Conservation (phyloP, 2,797 vertebrate genomes). For the Ptychobarbus kaznakovi region DNA sequence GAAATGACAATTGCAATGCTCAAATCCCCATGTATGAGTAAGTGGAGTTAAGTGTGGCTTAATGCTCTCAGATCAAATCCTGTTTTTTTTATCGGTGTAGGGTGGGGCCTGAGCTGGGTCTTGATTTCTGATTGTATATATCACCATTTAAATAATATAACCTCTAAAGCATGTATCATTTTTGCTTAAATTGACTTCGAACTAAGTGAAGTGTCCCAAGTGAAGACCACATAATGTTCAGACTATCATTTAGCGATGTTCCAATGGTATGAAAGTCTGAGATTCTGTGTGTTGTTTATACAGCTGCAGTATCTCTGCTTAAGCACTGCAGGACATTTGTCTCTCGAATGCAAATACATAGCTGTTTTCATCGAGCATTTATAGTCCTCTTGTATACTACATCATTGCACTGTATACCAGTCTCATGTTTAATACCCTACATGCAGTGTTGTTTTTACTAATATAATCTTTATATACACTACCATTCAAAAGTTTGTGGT, state of each 20-base stretch:
- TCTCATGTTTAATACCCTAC: background rate
- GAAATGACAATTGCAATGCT: background rate
- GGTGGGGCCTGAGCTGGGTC: background rate
- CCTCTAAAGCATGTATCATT: background rate
- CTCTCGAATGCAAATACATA: conserved; percentile 10
- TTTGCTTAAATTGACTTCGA: background rate
- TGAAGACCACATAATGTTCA: background rate
- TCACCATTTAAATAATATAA: background rate
- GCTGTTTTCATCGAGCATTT: background rate
- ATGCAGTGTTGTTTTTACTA: background rate
- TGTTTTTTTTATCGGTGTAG: background rate
- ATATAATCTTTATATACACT: background rate
- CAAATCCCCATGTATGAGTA: background rate
- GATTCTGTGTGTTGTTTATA: conserved; percentile 54
- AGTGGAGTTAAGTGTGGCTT: background rate
- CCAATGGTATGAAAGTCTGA: background rate
- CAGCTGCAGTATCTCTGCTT: conserved; percentile 47
- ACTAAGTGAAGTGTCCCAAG: background rate
- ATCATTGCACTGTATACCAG: background rate
- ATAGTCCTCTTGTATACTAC: background rate
- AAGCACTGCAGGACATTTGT: background rate
- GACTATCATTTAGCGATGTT: conserved; percentile 1
- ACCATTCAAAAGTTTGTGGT: background rate
- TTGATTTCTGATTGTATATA: background rate
- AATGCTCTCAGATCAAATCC: conserved; percentile 4